Conservation (phyloP, 1,140 invertebrate species). For the Galleria mellonella region DNA sequence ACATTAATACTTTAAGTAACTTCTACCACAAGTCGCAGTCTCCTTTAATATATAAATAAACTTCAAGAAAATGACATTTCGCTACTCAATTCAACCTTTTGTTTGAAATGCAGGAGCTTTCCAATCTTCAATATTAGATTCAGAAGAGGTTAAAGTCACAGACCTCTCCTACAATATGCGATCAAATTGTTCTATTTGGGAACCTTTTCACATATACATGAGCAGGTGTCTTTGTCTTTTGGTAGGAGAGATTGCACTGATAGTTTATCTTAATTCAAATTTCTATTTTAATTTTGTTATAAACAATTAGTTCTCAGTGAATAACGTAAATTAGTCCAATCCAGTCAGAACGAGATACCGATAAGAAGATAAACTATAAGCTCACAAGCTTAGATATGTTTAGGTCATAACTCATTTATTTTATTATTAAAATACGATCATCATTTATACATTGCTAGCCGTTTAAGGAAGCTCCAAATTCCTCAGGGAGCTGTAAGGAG, state of each 20-base stretch:
- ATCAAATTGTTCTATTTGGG: not conserved
- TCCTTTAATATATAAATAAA: not conserved
- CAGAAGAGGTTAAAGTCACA: conserved; percentile 2
- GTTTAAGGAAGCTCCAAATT: too few relatives aligned
- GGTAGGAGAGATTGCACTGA: not conserved
- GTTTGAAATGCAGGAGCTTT: conserved; percentile 12
- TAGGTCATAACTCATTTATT: too few relatives aligned
- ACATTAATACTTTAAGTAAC: too few relatives aligned
- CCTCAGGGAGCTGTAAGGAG: too few relatives aligned
- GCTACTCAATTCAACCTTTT: conserved; percentile 10
- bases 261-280: not conserved
- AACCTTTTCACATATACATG: not conserved
- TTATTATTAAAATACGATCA: too few relatives aligned
- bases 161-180: conserved; percentile 1
- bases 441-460: too few relatives aligned
- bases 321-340: too few relatives aligned
- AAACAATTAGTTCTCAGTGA: too few relatives aligned
- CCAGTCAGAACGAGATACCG: too few relatives aligned
- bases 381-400: too few relatives aligned
- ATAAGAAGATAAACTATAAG: too few relatives aligned
- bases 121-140: conserved; percentile 11
- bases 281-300: not conserved
- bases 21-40: not conserved
- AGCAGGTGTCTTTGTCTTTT: too few relatives aligned
- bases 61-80: conserved; percentile 2